Evolutionary conservation across 2,888 invertebrate genomes (phyloP).

Genomic region (Pediacus dermestoides): DNA sequence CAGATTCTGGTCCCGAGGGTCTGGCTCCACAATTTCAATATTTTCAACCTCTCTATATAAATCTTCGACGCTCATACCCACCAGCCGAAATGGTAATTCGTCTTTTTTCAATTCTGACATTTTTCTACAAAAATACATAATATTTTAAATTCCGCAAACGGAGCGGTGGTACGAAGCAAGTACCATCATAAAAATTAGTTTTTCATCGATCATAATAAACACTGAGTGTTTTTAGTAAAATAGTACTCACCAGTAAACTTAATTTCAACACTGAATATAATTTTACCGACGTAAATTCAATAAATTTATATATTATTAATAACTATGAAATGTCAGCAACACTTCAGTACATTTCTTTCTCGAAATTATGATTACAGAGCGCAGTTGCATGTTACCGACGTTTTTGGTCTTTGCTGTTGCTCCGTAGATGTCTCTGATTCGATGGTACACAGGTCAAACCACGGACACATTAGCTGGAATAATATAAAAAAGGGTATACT

Average conservation of each 20-base stretch:
- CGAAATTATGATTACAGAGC: too few relatives aligned
- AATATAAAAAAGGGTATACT: too few relatives aligned
- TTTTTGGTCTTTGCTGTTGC: too few relatives aligned
- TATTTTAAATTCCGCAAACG: slow-evolving; percentile 2
- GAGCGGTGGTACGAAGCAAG: slow-evolving; percentile 3
- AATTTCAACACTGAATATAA: background rate
- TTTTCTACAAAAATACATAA: too few relatives aligned
- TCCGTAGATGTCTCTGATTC: too few relatives aligned
- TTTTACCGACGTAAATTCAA: background rate
- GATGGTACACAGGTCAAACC: background rate
- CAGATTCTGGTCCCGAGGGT: slow-evolving; percentile 4
- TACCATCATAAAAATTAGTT: background rate
- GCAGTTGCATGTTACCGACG: too few relatives aligned
- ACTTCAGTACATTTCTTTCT: too few relatives aligned
- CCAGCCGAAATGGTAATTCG: slow-evolving; percentile 1
- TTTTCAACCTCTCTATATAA: background rate
- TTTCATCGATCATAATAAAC: slow-evolving; percentile 1
- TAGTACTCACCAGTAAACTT: slow-evolving; percentile 2
- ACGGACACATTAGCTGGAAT: background rate
- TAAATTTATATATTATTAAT: too few relatives aligned
- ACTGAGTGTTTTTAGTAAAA: background rate
- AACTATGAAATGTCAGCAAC: too few relatives aligned
- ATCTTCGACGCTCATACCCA: background rate
- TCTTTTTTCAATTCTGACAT: too few relatives aligned
- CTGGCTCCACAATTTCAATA: slow-evolving; percentile 3